Conservation (phyloP, 2,888 invertebrate genomes). For the Scaeva pyrastri region DNA sequence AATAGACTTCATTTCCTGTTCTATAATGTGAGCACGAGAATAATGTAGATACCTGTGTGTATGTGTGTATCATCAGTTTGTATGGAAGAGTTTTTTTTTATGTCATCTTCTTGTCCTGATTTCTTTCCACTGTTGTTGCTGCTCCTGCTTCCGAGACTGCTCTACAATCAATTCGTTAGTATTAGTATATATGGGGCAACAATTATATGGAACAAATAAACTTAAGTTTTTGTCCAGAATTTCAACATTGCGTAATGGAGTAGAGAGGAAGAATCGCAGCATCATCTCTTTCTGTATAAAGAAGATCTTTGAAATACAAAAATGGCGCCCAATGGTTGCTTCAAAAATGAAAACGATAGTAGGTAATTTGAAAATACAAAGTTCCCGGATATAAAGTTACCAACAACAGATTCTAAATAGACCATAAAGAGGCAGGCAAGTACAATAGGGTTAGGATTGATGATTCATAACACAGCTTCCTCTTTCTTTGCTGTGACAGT, state of each 20-base stretch:
- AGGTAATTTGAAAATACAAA: neutral
- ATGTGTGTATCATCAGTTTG: neutral
- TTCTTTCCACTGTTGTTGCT: conserved; percentile 5
- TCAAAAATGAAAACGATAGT: conserved; percentile 17
- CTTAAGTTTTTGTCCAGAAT: conserved; percentile 47
- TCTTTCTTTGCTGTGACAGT: no score
- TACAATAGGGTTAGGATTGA: no score
- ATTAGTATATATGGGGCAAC: conserved; percentile 51
- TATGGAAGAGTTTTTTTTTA: neutral
- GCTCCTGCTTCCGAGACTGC: neutral
- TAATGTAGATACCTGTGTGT: neutral
- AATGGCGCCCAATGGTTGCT: neutral
- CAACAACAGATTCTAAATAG: neutral
- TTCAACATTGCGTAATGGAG: conserved; percentile 50
- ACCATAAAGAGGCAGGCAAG: no score
- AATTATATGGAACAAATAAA: conserved; percentile 58
- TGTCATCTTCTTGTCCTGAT: conserved; percentile 4
- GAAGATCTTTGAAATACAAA: neutral
- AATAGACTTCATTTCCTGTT: conserved; percentile 52
- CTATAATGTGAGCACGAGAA: no score
- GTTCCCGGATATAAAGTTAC: neutral
- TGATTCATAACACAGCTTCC: no score
- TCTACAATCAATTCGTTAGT: conserved; percentile 50
- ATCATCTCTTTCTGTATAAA: neutral
- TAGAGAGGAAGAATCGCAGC: conserved; percentile 37